Evolutionary conservation across 2,113 vertebrate genomes (phyloP), one percentile per base, ranked within the genome.

Genomic region (Ceyx margarethae): DNA sequence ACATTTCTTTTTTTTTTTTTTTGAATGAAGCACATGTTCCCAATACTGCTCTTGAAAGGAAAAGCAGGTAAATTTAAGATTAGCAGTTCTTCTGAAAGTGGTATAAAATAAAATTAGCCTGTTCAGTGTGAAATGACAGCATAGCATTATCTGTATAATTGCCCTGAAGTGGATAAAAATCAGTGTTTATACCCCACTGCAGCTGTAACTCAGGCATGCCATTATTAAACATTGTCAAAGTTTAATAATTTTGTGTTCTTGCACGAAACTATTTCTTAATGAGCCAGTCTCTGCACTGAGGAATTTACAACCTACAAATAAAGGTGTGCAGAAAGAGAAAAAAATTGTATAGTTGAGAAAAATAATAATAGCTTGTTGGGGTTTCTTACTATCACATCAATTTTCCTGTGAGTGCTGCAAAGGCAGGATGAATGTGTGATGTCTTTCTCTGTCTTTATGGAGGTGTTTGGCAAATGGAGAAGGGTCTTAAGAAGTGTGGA

Each of bases 101-200:
- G 22, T 69, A 57, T 77, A 62, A 87, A 94, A 87, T 57, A 65
- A 45, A 82, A 50, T 45, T 76, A 65, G 23, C n/a, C 6, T 68
- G 35, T 81, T 89, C 75, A 21, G 5, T 60, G 40, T 79, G 87
- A 79, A 91, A 67, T 85, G 82, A 66, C 87, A 93, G 54, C 54
- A n/a, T 78, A 68, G 33, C 46, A 46, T 92, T 91, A 79, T 65
- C 72, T 54, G n/a, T 45, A 20, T 72, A 56, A 80, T n/a, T 35
- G 77, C 68, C 40, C 31, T 56, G 50, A 50, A 57, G 45, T 8
- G 85, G 75, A 90, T 51, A 64, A 85, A 89, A 48, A 35, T 60
- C n/a, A 35, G 45, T 29, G 33, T 60, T 57, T 67, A 48, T 75
- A 37, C 89, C 64, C 67, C 31, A 26, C n/a, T 53, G 79, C 85